Evolutionary conservation across 2,888 invertebrate genomes (phyloP).

Genomic region (Crepidodera aurea): DNA sequence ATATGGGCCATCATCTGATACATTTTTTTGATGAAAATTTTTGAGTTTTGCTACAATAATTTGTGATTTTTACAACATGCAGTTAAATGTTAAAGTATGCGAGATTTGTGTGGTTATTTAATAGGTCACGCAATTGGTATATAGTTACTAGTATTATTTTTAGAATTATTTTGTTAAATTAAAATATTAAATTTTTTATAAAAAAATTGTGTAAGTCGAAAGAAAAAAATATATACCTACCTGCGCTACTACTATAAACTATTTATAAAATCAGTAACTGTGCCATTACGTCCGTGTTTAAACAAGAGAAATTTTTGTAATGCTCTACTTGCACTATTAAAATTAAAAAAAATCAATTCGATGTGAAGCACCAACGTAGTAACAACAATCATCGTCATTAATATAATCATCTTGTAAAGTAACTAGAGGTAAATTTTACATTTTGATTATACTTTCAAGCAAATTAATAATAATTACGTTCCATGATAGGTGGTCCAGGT

Average conservation of each 20-base stretch:
- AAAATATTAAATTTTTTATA: too few species aligned
- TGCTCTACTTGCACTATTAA: constrained; percentile 33
- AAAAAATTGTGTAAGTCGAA: too few species aligned
- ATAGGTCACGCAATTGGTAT: too few species aligned
- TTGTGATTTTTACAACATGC: too few species aligned
- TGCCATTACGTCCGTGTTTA: neutral
- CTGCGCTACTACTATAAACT: neutral
- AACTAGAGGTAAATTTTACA: neutral
- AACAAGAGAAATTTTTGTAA: constrained; percentile 31
- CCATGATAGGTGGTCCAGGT: constrained; percentile 13
- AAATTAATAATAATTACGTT: constrained; percentile 5
- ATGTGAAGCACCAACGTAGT: constrained; percentile 8
- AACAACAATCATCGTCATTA: constrained; percentile 8
- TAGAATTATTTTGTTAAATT: too few species aligned
- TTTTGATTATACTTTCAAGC: neutral
- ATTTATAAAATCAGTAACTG: neutral
- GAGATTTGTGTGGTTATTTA: too few species aligned
- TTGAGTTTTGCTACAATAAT: too few species aligned
- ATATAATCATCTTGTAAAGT: neutral
- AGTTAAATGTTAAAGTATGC: too few species aligned
- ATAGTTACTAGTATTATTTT: too few species aligned
- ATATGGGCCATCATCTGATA: too few species aligned
- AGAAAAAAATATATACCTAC: too few species aligned
- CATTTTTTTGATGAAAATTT: too few species aligned
- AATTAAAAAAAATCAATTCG: constrained; percentile 27